Percentiles rank a stretch among this genome's conserved stretches.
Evolutionary conservation across 2,113 vertebrate species (phyloP).

Genomic region (Excalfactoria chinensis): DNA sequence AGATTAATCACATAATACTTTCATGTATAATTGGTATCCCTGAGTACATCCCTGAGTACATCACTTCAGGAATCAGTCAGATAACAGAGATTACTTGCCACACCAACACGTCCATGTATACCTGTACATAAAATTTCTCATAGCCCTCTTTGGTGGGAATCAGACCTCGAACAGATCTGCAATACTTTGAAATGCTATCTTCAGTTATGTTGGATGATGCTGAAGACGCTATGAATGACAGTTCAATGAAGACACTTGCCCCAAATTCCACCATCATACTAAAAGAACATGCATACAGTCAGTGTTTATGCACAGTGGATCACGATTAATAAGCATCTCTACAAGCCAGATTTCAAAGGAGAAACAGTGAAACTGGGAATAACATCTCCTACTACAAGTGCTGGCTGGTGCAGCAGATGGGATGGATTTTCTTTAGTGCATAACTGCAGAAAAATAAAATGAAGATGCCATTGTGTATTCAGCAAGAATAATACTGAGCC

Average conservation of each 20-base stretch:
- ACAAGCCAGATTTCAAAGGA: background rate
- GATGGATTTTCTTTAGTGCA: background rate
- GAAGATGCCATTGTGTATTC: background rate
- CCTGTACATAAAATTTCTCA: background rate
- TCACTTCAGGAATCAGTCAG: background rate
- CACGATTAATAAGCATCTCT: background rate
- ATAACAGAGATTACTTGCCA: background rate
- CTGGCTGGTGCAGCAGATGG: background rate
- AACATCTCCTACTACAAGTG: background rate
- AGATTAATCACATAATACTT: background rate
- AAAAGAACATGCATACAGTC: background rate
- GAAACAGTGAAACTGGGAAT: background rate
- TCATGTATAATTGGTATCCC: background rate
- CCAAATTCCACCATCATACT: background rate
- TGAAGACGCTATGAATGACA: background rate
- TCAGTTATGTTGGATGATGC: background rate
- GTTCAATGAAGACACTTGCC: background rate
- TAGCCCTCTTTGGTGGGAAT: background rate
- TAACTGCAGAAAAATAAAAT: background rate
- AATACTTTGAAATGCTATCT: background rate
- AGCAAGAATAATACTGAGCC: background rate
- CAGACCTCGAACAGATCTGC: background rate
- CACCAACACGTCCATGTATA: background rate
- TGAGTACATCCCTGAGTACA: background rate
- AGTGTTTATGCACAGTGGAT: background rate